Percentiles rank a stretch among this genome's conserved stretches.
These are phyloP conservation scores for Catostylus mosaicus DNA, from an alignment of 30 jellyfish, hydroid and myxozoan species.

Conservation along the genomic window DNA sequence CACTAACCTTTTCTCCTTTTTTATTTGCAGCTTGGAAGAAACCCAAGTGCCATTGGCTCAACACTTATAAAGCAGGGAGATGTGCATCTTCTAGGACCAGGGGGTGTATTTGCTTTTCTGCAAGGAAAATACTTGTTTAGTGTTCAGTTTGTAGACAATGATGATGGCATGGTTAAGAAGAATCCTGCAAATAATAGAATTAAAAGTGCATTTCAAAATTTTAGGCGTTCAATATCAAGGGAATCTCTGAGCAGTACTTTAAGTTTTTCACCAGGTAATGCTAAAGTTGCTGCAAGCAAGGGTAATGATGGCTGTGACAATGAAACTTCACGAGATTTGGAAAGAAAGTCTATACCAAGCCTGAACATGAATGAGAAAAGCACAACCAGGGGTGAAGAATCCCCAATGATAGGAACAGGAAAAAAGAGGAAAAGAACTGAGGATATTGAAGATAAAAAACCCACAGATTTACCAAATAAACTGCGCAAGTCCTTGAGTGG, in stretches of 20 bases:
- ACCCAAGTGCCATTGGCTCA: conserved; percentile 77
- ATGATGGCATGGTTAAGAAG: not conserved
- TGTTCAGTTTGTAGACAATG: conserved; percentile 70
- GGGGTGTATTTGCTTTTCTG: conserved; percentile 54
- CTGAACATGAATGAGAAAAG: not conserved
- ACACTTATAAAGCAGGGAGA: conserved; percentile 42
- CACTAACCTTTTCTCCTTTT: no score
- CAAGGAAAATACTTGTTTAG: conserved; percentile 62
- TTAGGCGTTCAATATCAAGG: conserved; percentile 7
- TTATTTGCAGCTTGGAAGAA: conserved; percentile 64
- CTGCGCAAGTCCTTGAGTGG: conserved; percentile 48
- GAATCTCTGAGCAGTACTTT: not conserved
- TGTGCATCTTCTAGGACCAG: conserved; percentile 55
- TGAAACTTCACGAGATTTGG: not conserved
- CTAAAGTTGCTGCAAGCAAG: not conserved
- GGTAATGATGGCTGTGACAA: not conserved
- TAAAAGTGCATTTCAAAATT: not conserved
- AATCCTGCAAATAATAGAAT: conserved; percentile 7
- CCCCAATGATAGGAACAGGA: not conserved
- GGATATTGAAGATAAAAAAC: not conserved
- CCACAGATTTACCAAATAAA: conserved; percentile 11
- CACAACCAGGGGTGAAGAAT: not conserved
- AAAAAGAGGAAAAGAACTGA: conserved; percentile 15
- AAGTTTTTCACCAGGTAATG: not conserved
- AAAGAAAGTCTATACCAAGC: not conserved